Conservation (phyloP, 2,888 invertebrate genomes). For the Thera obeliscata region DNA sequence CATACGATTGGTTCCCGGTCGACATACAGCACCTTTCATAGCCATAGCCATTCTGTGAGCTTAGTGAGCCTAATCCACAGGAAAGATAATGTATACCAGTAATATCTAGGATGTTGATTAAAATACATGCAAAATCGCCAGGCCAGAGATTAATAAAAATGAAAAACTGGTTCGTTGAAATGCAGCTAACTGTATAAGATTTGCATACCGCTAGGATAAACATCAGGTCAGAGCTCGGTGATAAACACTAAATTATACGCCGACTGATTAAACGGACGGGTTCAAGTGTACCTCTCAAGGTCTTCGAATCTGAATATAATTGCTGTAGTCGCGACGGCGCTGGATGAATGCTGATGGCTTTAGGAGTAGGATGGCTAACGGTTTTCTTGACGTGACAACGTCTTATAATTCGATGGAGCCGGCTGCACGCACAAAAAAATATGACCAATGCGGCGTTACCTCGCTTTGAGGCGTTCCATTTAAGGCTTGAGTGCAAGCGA, state of each 20-base stretch:
- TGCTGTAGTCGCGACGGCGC: constrained; percentile 41
- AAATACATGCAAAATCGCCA: neutral
- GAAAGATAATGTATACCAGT: no score
- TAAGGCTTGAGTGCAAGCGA: no score
- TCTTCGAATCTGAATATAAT: constrained; percentile 46
- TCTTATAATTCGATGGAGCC: no score
- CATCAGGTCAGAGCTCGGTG: constrained; percentile 58
- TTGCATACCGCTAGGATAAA: constrained; percentile 70
- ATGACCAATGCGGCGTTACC: no score
- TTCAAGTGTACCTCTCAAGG: constrained; percentile 57
- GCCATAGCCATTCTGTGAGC: no score
- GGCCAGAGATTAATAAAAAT: constrained; percentile 20
- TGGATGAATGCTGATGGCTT: constrained; percentile 16
- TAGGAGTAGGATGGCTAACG: no score
- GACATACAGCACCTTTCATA: no score
- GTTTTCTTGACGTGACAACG: no score
- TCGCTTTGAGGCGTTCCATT: no score
- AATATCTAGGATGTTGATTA: neutral
- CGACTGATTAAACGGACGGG: constrained; percentile 49
- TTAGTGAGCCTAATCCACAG: no score
- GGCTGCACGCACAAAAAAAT: no score
- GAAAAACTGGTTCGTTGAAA: constrained; percentile 28
- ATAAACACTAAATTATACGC: constrained; percentile 65
- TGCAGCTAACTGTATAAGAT: constrained; percentile 47
- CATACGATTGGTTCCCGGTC: no score